These are phyloP conservation scores for Cerceris rybyensis DNA, from an alignment of 2,888 invertebrate species.

Conservation along the genomic window DNA sequence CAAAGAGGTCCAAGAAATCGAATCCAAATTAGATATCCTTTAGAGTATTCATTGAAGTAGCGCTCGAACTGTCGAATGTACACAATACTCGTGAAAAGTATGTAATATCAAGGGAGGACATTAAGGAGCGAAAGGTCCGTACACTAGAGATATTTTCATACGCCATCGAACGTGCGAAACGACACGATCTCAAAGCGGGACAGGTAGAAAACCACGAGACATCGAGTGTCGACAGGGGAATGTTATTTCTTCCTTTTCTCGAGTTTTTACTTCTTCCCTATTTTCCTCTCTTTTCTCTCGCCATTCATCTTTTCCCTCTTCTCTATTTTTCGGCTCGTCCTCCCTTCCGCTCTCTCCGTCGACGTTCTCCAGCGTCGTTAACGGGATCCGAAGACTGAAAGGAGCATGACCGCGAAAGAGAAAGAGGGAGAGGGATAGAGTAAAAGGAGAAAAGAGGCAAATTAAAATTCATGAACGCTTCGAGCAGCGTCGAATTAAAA, in stretches of 20 bases:
- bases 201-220: slow-evolving; percentile 18
- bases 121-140: not conserved
- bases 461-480: slow-evolving; percentile 74
- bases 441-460: slow-evolving; percentile 53
- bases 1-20: too few relatives aligned
- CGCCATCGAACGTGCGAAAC: not conserved
- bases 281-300: slow-evolving; percentile 3
- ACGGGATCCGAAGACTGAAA: slow-evolving; percentile 15
- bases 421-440: slow-evolving; percentile 10
- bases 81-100: not conserved
- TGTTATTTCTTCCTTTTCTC: slow-evolving; percentile 14
- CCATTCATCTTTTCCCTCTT: not conserved
- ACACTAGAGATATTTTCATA: not conserved
- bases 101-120: not conserved
- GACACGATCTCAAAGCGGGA: slow-evolving; percentile 19
- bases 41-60: too few relatives aligned
- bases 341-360: slow-evolving; percentile 1
- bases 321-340: not conserved
- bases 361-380: slow-evolving; percentile 9
- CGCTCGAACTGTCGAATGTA: not conserved
- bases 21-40: too few relatives aligned
- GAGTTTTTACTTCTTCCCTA: not conserved
- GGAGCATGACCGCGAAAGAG: slow-evolving; percentile 6
- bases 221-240: slow-evolving; percentile 37
- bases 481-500: slow-evolving; percentile 71